Evolutionary conservation across 2,797 vertebrate genomes (phyloP), one percentile per base, ranked within the genome.

Genomic region (Anas capensis): DNA sequence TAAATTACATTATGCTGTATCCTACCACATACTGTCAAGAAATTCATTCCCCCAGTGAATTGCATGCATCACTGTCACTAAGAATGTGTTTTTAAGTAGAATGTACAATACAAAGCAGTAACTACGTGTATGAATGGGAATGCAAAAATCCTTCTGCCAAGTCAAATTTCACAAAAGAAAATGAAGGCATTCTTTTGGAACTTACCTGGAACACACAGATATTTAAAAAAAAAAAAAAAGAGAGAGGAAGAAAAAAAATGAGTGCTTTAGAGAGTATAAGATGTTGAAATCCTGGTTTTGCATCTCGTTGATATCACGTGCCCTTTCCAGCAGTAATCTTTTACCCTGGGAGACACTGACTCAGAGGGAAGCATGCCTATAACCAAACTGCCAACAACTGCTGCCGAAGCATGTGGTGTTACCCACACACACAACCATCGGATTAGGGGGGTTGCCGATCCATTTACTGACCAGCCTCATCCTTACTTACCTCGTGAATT

Each of bases 401-500:
- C n/a, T 51, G 51, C 14, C 1, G 7, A 33, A 79, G 51, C 10
- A 60, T 36, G 73, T 29, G 27, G 46, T 90, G 48, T 44, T 53
- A 48, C 40, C 12, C 49, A 49, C 27, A 85, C 31, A 16, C 6
- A 5, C 31, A 36, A 8, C 51, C 29, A 53, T 42, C 33, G 16
- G 27, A 40, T 62, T 3, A 5, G 26, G 46, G 11, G 20, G 82
- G 58, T 6, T 14, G 1, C 31, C 54, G 54, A 68, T 46, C 53
- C 72, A 61, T 21, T 73, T 77, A 68, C 33, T 68, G 60, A 42
- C 78, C 84, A 95, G 60, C 56, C 34, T 57, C 73, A 93, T 13
- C 17, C 34, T 58, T 61, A 58, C 49, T 70, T 71, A 29, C 66
- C 62, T 49, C 48, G 23, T 1, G 2, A 87, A 88, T 23, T 86